phyloP scores from a whole-genome alignment of 2,797 vertebrate species.

The Hydrocynus forskahlii region DNA sequence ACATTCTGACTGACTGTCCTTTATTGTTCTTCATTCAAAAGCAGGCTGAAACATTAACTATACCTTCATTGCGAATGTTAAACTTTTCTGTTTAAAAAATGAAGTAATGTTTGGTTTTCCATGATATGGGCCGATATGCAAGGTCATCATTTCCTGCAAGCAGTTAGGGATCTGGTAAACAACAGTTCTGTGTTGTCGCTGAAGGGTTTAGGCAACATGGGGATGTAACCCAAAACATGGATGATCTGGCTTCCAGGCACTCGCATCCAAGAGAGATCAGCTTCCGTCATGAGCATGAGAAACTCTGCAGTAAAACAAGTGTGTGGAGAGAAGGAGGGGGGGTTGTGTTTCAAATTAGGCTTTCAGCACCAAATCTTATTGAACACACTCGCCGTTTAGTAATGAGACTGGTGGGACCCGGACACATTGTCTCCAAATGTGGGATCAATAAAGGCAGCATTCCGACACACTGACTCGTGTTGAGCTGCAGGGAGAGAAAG shows the following conservation, averaged over 20 bases:
- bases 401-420: constrained; percentile 58
- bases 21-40: too few relatives aligned
- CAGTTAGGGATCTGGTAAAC: constrained; percentile 35
- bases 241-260: constrained; percentile 24
- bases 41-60: too few relatives aligned
- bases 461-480: constrained; percentile 48
- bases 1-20: too few relatives aligned
- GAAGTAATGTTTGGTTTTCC: too few relatives aligned
- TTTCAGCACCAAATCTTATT: constrained; percentile 64
- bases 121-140: background rate
- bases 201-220: constrained; percentile 44
- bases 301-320: constrained; percentile 35
- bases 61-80: too few relatives aligned
- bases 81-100: too few relatives aligned
- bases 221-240: constrained; percentile 44
- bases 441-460: constrained; percentile 65
- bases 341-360: constrained; percentile 69
- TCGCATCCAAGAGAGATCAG: constrained; percentile 46
- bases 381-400: constrained; percentile 63
- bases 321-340: constrained; percentile 22
- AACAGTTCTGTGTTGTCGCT: constrained; percentile 34
- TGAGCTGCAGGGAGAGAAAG: constrained; percentile 27
- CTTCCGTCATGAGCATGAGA: constrained; percentile 51
- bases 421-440: constrained; percentile 62
- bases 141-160: constrained; percentile 27